phyloP scores from a whole-genome alignment of 2,888 invertebrate genomes.

The Agrenia bidenticulata region DNA sequence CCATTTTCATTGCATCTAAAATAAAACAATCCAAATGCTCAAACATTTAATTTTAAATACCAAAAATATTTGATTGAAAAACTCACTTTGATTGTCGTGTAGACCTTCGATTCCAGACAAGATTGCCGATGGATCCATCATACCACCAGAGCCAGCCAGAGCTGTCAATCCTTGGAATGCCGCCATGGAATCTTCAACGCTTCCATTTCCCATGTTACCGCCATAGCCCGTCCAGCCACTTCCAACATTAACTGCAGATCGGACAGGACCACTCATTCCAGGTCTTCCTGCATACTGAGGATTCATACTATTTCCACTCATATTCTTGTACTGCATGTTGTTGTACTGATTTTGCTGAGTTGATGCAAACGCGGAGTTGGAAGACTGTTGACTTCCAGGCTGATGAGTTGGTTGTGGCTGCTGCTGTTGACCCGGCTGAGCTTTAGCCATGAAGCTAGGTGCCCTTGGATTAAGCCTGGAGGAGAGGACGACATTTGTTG shows the following conservation, averaged over 20 bases:
- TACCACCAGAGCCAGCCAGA: conserved; percentile 24
- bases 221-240: conserved; percentile 8
- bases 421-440: conserved; percentile 23
- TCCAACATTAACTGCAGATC: neutral
- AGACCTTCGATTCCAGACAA: conserved; percentile 22
- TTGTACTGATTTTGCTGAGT: conserved; percentile 22
- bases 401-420: conserved; percentile 22
- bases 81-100: conserved; percentile 47
- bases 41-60: conserved; percentile 2
- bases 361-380: conserved; percentile 18
- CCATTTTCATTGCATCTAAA: conserved; percentile 41
- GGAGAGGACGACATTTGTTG: conserved; percentile 58
- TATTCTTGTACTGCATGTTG: conserved; percentile 30
- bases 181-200: conserved; percentile 23
- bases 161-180: conserved; percentile 28
- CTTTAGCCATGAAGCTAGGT: conserved; percentile 65
- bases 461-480: conserved; percentile 78
- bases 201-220: conserved; percentile 23
- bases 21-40: neutral
- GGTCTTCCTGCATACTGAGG: conserved; percentile 25
- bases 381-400: conserved; percentile 11
- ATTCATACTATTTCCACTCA: conserved; percentile 19
- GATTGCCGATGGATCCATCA: conserved; percentile 8
- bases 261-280: conserved; percentile 8
- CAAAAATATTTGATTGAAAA: neutral